phyloP scores from a whole-genome alignment of 2,888 invertebrate species.

The Nemotelus nigrinus region DNA sequence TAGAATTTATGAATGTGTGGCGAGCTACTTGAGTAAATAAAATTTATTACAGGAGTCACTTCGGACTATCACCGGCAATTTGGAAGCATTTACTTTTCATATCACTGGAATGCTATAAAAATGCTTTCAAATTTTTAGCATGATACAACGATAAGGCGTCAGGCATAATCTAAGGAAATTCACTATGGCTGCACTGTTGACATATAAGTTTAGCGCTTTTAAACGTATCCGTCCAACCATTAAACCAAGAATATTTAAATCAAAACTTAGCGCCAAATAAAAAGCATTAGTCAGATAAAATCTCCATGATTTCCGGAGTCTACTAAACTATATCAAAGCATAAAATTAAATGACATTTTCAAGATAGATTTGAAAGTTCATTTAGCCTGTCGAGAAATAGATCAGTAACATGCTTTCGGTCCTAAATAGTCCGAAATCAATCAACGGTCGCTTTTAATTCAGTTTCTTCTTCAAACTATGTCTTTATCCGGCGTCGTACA shows the following conservation, averaged over 20 bases:
- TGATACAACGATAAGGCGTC: constrained; percentile 9
- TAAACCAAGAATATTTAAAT: constrained; percentile 2
- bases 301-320: too few species aligned
- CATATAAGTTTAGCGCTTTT: background rate
- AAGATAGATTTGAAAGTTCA: too few species aligned
- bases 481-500: too few species aligned
- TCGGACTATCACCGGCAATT: constrained; percentile 17
- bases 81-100: constrained; percentile 29
- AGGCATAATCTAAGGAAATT: background rate
- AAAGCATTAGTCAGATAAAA: too few species aligned
- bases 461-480: too few species aligned
- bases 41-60: constrained; percentile 9
- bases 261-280: background rate
- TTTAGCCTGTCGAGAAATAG: too few species aligned
- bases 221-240: background rate
- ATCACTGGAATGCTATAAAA: constrained; percentile 30
- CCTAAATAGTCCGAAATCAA: too few species aligned
- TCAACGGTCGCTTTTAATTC: too few species aligned
- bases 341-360: too few species aligned
- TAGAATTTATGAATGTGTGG: background rate
- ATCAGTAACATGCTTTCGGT: too few species aligned
- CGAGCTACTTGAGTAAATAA: constrained; percentile 11
- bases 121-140: constrained; percentile 12
- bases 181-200: background rate
- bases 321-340: too few species aligned